Conservation (phyloP, 1,140 invertebrate species). For the Diachasmimorpha longicaudata region DNA sequence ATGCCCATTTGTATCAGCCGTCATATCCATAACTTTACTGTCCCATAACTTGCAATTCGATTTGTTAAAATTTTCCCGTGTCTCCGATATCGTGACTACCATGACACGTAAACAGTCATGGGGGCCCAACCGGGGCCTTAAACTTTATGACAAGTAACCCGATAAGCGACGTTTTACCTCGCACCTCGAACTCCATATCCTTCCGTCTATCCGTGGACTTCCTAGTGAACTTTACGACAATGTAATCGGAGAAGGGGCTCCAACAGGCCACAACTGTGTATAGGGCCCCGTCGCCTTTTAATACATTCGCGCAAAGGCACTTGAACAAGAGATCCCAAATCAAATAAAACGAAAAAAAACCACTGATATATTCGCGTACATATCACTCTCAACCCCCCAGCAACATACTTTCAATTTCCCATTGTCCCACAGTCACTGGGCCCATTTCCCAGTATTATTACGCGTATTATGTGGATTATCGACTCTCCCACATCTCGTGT, state of each 20-base stretch:
- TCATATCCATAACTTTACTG: not conserved
- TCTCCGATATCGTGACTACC: conserved; percentile 2
- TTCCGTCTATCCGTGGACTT: conserved; percentile 21
- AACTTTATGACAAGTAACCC: conserved; percentile 22
- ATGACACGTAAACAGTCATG: not conserved
- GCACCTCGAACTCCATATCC: conserved; percentile 18
- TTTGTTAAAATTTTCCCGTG: conserved; percentile 2
- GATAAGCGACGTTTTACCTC: conserved; percentile 19
- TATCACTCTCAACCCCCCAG: conserved; percentile 15
- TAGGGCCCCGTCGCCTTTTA: not conserved
- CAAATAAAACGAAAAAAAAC: not conserved
- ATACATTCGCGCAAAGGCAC: conserved; percentile 3
- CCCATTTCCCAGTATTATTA: conserved; percentile 19
- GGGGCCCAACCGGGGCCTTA: not conserved
- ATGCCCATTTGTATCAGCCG: not conserved
- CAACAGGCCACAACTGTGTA: not conserved
- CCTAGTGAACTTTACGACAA: conserved; percentile 23
- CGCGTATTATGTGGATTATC: conserved; percentile 32
- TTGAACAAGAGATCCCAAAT: not conserved
- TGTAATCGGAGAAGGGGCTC: conserved; percentile 12
- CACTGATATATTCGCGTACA: not conserved
- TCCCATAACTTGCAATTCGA: not conserved
- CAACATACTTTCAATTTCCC: conserved; percentile 26
- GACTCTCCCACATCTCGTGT: conserved; percentile 25
- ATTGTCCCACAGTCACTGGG: conserved; percentile 20